These are phyloP conservation scores for Nansenia antarctica DNA, from an alignment of 2,113 vertebrate genomes.

Conservation along the genomic window DNA sequence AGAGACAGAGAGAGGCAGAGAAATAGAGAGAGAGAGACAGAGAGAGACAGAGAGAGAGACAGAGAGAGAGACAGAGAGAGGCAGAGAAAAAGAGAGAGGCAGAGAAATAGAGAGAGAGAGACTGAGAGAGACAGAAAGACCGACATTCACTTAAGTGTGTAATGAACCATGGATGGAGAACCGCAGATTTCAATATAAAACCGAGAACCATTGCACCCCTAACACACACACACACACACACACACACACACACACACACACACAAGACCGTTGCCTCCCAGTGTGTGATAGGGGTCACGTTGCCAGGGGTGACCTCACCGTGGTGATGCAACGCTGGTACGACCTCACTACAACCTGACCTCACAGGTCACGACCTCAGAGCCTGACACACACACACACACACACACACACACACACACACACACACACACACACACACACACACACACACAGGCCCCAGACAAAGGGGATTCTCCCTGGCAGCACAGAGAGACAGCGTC, in stretches of 20 bases:
- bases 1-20: neutral
- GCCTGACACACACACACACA: conserved; percentile 12
- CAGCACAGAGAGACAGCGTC: conserved; percentile 16
- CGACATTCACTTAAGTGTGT: too few species aligned
- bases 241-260: conserved; percentile 25
- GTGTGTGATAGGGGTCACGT: too few species aligned
- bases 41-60: neutral
- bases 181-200: too few species aligned
- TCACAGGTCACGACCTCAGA: conserved; percentile 14
- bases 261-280: too few species aligned
- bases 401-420: neutral
- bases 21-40: neutral
- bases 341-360: neutral
- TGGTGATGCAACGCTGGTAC: neutral
- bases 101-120: neutral
- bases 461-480: conserved; percentile 17
- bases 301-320: too few species aligned
- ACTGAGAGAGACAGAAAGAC: neutral
- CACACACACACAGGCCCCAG: neutral
- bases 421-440: neutral
- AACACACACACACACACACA: conserved; percentile 20
- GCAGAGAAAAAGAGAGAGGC: conserved; percentile 56
- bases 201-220: conserved; percentile 14
- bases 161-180: too few species aligned
- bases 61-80: conserved; percentile 43